Conservation (phyloP, 2,797 vertebrate genomes). For the Todus mexicanus region DNA sequence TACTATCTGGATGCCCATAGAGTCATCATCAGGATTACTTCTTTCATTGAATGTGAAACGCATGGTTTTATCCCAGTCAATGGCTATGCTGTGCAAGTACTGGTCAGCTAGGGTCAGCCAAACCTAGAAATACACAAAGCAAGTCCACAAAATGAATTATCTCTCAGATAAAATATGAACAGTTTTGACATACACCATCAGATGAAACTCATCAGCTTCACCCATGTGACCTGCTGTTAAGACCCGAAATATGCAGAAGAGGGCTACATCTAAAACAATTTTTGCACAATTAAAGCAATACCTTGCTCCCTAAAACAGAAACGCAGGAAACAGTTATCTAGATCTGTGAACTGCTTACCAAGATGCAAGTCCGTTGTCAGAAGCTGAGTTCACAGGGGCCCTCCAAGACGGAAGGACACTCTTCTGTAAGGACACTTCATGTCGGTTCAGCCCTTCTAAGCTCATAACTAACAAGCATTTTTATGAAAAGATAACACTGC, state of each 20-base stretch:
- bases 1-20: conserved; percentile 97
- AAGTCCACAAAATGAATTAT: neutral
- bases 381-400: neutral
- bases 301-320: neutral
- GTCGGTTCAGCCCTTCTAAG: neutral
- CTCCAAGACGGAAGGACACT: neutral
- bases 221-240: neutral
- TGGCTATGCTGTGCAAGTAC: conserved; percentile 95
- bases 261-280: neutral
- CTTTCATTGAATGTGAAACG: conserved; percentile 98
- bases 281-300: neutral
- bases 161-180: neutral
- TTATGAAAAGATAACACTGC: neutral
- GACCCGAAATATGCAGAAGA: neutral
- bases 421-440: neutral
- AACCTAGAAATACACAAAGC: conserved; percentile 77
- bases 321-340: neutral
- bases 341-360: neutral
- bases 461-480: neutral
- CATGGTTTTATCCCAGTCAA: conserved; percentile 99
- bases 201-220: neutral
- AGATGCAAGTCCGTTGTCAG: neutral
- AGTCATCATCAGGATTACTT: conserved; percentile 98
- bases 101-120: conserved; percentile 96
- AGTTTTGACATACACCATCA: neutral